Evolutionary conservation across 2,888 invertebrate species (phyloP).

Genomic region (Blera fallax): DNA sequence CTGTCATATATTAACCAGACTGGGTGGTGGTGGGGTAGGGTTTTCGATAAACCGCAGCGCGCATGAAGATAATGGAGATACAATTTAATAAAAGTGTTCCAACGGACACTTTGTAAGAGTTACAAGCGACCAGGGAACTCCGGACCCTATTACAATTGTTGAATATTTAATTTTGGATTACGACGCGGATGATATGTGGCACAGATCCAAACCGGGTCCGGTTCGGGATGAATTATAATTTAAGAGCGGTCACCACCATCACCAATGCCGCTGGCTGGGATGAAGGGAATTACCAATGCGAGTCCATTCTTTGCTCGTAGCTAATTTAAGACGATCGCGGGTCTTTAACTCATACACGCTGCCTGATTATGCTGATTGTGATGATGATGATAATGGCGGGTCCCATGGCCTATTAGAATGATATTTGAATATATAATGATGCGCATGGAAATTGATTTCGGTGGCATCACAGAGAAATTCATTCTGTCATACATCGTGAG

Average conservation of each 20-base stretch:
- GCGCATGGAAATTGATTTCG: constrained; percentile 64
- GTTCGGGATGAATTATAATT: constrained; percentile 52
- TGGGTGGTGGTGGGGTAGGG: not conserved
- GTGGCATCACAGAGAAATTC: constrained; percentile 60
- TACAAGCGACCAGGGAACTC: constrained; percentile 38
- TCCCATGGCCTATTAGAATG: constrained; percentile 66
- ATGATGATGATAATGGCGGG: constrained; percentile 61
- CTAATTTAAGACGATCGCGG: constrained; percentile 62
- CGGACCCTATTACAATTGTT: constrained; percentile 52
- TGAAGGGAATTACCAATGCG: constrained; percentile 52
- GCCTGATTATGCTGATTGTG: constrained; percentile 66
- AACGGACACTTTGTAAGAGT: constrained; percentile 60
- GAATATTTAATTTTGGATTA: constrained; percentile 66
- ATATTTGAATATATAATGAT: constrained; percentile 66
- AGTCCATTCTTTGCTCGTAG: constrained; percentile 49
- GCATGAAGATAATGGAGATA: constrained; percentile 41
- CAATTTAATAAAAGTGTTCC: constrained; percentile 60
- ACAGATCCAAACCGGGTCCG: constrained; percentile 25
- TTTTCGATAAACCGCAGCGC: not conserved
- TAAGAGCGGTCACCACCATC: constrained; percentile 48
- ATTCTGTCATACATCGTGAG: constrained; percentile 26
- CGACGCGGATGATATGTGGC: constrained; percentile 39
- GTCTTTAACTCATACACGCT: constrained; percentile 53
- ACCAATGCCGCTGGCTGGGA: constrained; percentile 34
- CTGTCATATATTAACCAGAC: constrained; percentile 55